Evolutionary conservation across 2,888 invertebrate species (phyloP), one percentile per base, ranked within the genome.

Genomic region (Magallana nippona): DNA sequence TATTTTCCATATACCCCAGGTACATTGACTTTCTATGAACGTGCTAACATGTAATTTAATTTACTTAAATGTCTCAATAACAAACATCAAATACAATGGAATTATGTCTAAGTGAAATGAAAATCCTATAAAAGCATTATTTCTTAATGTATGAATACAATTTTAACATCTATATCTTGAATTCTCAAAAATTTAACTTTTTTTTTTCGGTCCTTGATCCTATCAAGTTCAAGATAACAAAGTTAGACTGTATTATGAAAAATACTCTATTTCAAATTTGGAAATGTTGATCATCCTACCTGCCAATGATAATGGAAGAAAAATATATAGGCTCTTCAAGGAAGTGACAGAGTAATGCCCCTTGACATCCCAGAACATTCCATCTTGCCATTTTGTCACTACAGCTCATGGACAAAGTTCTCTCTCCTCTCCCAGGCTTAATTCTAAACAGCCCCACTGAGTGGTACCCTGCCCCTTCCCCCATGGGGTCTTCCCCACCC

Each of bases 321-420:
- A 98, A 94, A 93, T 96, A 96, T 91, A 98, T 95, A 15, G 97
- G 96, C 84, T 95, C 91, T 3, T 95, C 92, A 32, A 98, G 93
- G 55, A 98, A 93, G 86, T 96, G 94, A 86, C 96, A 96, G 79
- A 98, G 93, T 3, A 98, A 94, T 3, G 97, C 96, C 3, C 98
- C 98, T 95, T 95, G 98, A 55, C 97, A 93, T 0, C 98, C 98
- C 57, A 98, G 92, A 86, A 97, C 95, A 92, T 97, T 96, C 98
- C 98, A 99, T 91, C 96, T 96, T 2, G 98, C 96, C 17, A 99
- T 95, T 95, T 99, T 99, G 94, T 99, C 98, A 94, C 98, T 98
- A 94, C 98, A 99, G 0, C 98, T 98, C 90, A 98, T 96, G 13
- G 98, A 98, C 71, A 97, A 93, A 0, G 98, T 98, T 79, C 96